Conservation (phyloP, 2,113 vertebrate genomes). For the Oxyura jamaicensis region DNA sequence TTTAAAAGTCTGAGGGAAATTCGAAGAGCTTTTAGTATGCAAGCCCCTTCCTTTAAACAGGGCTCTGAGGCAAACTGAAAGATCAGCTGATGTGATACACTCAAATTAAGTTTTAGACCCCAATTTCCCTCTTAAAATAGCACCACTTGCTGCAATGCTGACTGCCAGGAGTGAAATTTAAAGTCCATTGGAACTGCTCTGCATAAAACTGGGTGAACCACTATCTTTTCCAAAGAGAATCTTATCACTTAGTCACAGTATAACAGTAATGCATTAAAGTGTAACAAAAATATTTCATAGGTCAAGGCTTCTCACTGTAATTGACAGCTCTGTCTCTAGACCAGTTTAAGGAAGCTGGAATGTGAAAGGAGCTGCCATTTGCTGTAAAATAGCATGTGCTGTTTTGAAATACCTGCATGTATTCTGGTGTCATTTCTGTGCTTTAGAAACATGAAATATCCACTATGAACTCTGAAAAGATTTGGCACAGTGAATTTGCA, state of each 20-base stretch:
- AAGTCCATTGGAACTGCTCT: not conserved
- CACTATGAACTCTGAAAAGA: not conserved
- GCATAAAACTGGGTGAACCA: not conserved
- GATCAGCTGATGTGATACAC: not conserved
- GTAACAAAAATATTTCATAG: conserved; percentile 34
- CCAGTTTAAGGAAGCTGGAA: not conserved
- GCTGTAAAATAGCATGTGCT: not conserved
- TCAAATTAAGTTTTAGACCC: not conserved
- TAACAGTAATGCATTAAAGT: conserved; percentile 24
- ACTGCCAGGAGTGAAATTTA: not conserved
- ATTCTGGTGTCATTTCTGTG: not conserved
- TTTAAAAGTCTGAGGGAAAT: not conserved
- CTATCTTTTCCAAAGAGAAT: not conserved
- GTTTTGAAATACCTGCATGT: not conserved
- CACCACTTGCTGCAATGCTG: not conserved
- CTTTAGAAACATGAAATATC: not conserved
- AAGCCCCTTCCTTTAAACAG: not conserved
- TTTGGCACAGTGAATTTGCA: not conserved
- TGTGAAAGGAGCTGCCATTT: not conserved
- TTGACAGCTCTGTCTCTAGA: not conserved
- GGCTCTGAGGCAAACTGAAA: not conserved
- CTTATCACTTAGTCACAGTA: conserved; percentile 6
- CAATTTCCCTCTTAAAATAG: not conserved
- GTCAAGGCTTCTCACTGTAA: conserved; percentile 34
- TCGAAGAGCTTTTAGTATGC: not conserved